Evolutionary conservation across 2,888 invertebrate species (phyloP), one percentile per base, ranked within the genome.

Genomic region (Erebia epiphron): DNA sequence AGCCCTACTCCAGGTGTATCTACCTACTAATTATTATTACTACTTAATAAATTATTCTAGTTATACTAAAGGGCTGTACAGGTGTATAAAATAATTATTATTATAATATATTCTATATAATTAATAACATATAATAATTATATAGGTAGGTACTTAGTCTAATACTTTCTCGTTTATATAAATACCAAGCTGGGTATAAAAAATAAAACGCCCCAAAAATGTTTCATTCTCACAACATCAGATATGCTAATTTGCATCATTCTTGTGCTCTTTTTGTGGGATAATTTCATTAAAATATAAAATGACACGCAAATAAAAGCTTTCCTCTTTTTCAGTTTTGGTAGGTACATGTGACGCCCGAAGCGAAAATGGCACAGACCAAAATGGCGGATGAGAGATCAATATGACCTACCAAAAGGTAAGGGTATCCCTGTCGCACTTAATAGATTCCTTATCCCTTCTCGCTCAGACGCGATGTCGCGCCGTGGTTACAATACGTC

Each of bases 331-430:
- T 89, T 87, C 82, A 79, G 80, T 75, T 77, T 75, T 82, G 82
- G 85, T 86, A 81, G 1, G 26, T 89, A 88, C 90, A 87, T 90
- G 91, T 89, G 91, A 88, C 86, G 90, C 90, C 86, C 82, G 84
- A 81, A 90, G 89, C 87, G 87, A 91, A 91, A 93, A 91, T 90
- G 90, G 88, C 85, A 84, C 86, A 83, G 82, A 84, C 85, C 91
- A 92, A 92, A 92, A 93, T 92, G 93, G 93, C 91, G 92, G 92
- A 89, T 90, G 91, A 91, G 91, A 93, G 93, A 94, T 94, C 93
- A 94, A 93, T 94, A 93, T 92, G 88, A 91, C 85, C 91, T 86
- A 91, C 91, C 90, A 86, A 91, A 92, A 90, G 89, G 87, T 87
- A 67, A 82, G 74, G 70, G 83, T 80, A 50, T 89, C 90, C 76